These are phyloP conservation scores for Vandiemenella viatica DNA, from an alignment of 2,888 invertebrate species.

Conservation along the genomic window DNA sequence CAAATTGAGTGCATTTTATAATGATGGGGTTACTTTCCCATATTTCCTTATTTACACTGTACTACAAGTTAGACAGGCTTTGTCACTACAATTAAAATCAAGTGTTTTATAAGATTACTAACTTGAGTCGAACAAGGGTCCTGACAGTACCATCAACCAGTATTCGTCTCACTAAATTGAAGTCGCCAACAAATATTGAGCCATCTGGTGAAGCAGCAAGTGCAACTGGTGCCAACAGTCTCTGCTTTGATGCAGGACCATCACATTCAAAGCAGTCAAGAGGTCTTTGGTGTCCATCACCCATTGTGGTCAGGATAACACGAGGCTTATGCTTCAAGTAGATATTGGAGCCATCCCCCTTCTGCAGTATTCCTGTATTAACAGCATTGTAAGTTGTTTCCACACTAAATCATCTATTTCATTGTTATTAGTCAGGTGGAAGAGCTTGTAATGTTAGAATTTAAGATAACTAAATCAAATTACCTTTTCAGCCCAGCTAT, in stretches of 20 bases:
- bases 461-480: too few species aligned
- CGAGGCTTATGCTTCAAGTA: slow-evolving; percentile 86
- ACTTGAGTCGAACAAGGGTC: slow-evolving; percentile 70
- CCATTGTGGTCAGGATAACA: slow-evolving; percentile 80
- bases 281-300: slow-evolving; percentile 78
- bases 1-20: too few species aligned
- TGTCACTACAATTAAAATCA: too few species aligned
- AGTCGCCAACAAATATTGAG: slow-evolving; percentile 87
- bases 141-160: slow-evolving; percentile 68
- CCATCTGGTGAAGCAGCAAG: slow-evolving; percentile 85
- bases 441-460: too few species aligned
- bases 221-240: slow-evolving; percentile 83
- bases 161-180: slow-evolving; percentile 80
- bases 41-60: too few species aligned
- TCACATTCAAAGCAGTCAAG: slow-evolving; percentile 71
- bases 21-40: too few species aligned
- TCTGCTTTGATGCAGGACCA: slow-evolving; percentile 61
- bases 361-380: slow-evolving; percentile 81
- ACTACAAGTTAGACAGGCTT: too few species aligned
- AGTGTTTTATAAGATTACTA: slow-evolving; percentile 27
- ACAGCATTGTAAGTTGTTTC: too few species aligned
- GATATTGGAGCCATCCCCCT: slow-evolving; percentile 92
- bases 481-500: too few species aligned
- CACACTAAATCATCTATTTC: too few species aligned
- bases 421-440: too few species aligned